Percentiles rank a stretch among this genome's conserved stretches.
phyloP scores from a whole-genome alignment of 2,113 vertebrate genomes.

The Halichoeres trimaculatus region DNA sequence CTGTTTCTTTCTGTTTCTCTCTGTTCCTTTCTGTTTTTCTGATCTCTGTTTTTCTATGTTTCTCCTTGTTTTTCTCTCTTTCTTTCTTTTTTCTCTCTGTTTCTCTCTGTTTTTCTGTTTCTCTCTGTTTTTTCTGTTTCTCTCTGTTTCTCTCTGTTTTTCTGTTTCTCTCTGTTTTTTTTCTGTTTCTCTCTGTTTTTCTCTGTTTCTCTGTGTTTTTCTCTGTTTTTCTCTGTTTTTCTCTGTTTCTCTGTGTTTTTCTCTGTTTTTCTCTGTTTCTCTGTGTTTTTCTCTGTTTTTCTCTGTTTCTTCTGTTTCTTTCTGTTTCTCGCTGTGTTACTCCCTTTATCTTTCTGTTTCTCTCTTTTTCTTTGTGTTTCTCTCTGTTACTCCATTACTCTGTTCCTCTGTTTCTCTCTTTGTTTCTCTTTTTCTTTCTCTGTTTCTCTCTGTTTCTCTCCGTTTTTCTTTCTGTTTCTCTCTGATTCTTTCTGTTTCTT shows the following conservation, averaged over 20 bases:
- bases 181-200: constrained; percentile 18
- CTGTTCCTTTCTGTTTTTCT: no score
- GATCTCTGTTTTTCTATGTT: no score
- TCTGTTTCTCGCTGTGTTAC: no score
- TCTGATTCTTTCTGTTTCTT: no score
- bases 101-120: constrained; percentile 15
- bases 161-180: constrained; percentile 6
- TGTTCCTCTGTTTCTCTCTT: constrained; percentile 8
- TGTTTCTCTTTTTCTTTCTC: no score
- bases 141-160: neutral
- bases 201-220: neutral
- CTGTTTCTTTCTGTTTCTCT: constrained; percentile 10
- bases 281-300: constrained; percentile 11
- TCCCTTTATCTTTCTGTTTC: constrained; percentile 11
- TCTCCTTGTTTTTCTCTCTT: no score
- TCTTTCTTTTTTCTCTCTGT: no score
- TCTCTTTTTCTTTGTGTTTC: constrained; percentile 9
- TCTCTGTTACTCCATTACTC: no score
- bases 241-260: no score
- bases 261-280: constrained; percentile 6
- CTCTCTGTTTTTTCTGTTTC: neutral
- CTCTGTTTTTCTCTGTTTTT: constrained; percentile 12
- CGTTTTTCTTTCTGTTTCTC: constrained; percentile 14
- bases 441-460: neutral
- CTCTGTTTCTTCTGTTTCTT: no score